phyloP scores from a whole-genome alignment of 2,113 vertebrate genomes.

The Macrotus californicus region DNA sequence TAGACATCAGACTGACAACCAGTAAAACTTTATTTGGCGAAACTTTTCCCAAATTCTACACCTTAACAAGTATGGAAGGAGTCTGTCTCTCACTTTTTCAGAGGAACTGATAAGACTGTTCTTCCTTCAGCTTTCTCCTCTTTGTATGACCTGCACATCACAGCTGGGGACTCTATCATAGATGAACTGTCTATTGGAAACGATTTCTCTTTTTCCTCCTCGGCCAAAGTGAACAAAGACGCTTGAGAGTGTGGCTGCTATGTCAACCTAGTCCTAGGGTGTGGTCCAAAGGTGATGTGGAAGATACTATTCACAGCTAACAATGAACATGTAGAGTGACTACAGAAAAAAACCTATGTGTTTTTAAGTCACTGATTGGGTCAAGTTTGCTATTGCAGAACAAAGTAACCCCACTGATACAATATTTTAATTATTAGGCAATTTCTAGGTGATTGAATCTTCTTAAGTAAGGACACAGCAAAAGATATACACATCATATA shows the following conservation, averaged over 20 bases:
- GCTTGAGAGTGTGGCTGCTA: not conserved
- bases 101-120: not conserved
- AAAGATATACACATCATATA: not conserved
- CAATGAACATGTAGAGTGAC: not conserved
- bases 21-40: not conserved
- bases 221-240: not conserved
- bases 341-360: not conserved
- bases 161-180: not conserved
- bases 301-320: not conserved
- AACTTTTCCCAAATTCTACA: not conserved
- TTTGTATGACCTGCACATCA: not conserved
- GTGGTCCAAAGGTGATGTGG: not conserved
- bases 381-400: not conserved
- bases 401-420: not conserved
- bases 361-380: not conserved
- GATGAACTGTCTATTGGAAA: not conserved
- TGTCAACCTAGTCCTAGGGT: not conserved
- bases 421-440: not conserved
- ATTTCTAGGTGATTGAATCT: not conserved
- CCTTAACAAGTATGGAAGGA: not conserved
- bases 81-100: not conserved
- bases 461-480: not conserved
- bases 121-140: not conserved
- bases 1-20: not conserved
- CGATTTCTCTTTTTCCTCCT: not conserved